Conservation (phyloP, 2,888 invertebrate genomes). For the Melanchra persicariae region DNA sequence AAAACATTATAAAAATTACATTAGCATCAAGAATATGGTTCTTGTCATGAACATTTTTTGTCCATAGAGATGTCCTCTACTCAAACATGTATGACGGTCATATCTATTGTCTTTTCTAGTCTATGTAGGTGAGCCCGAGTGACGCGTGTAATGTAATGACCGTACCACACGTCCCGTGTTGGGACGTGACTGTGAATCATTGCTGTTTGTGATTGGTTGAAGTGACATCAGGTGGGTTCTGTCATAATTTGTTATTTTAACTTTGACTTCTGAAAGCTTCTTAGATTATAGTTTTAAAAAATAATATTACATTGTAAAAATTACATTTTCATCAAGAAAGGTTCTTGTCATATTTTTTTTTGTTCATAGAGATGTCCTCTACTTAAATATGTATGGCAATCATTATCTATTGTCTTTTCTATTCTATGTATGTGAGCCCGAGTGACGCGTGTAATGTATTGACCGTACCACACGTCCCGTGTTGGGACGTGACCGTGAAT, state of each 20-base stretch:
- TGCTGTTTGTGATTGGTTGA: neutral
- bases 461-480: neutral
- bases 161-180: neutral
- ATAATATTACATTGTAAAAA: no score
- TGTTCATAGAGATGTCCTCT: neutral
- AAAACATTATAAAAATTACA: no score
- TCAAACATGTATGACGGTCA: slow-evolving; percentile 13
- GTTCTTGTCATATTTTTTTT: neutral
- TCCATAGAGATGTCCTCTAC: neutral
- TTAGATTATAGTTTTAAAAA: no score
- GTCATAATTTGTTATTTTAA: no score
- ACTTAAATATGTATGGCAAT: slow-evolving; percentile 14
- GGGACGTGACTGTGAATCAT: slow-evolving; percentile 12
- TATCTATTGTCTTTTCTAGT: slow-evolving; percentile 14
- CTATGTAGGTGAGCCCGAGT: slow-evolving; percentile 1
- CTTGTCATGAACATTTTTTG: neutral
- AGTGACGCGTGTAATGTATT: slow-evolving; percentile 11
- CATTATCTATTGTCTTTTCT: slow-evolving; percentile 16
- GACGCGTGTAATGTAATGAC: slow-evolving; percentile 13
- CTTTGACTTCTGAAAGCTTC: neutral
- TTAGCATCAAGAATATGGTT: neutral
- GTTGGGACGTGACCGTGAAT: slow-evolving; percentile 12
- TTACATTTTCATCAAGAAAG: neutral
- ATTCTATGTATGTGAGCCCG: slow-evolving; percentile 5
- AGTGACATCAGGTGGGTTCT: neutral